phyloP scores from a whole-genome alignment of 2,113 vertebrate species.

The Calidris pugnax region DNA sequence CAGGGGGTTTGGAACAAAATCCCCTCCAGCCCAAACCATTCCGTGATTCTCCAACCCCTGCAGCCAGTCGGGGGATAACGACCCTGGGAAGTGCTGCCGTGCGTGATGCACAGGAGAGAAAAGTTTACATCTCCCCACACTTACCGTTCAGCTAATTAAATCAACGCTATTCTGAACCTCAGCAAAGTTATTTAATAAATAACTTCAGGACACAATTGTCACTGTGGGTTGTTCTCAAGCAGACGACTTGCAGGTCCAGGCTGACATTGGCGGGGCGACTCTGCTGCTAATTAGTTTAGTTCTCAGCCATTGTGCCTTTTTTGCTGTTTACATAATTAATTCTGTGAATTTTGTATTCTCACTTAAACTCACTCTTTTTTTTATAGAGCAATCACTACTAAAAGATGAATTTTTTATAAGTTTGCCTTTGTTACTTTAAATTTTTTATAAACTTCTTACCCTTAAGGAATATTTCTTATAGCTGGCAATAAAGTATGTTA shows the following conservation, averaged over 20 bases:
- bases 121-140: not conserved
- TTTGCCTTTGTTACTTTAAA: conserved; percentile 77
- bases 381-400: conserved; percentile 73
- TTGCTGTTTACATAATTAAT: conserved; percentile 69
- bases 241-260: not conserved
- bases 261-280: not conserved
- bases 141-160: not conserved
- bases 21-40: too few species aligned
- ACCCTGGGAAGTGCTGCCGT: rapidly evolving
- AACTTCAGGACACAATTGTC: not conserved
- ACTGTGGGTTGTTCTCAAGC: not conserved
- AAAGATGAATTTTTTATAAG: conserved; percentile 80
- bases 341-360: conserved; percentile 56
- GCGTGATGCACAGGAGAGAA: rapidly evolving
- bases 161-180: not conserved
- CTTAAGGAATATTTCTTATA: conserved; percentile 70
- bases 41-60: not conserved
- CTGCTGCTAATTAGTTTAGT: conserved; percentile 43
- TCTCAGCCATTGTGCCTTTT: not conserved
- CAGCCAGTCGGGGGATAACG: not conserved
- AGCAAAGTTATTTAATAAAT: not conserved
- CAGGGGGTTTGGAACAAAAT: too few species aligned
- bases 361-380: conserved; percentile 66
- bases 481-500: conserved; percentile 65
- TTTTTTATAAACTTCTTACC: conserved; percentile 76